Evolutionary conservation across 2,797 vertebrate species (phyloP).

Genomic region (Enteromius mattozi): DNA sequence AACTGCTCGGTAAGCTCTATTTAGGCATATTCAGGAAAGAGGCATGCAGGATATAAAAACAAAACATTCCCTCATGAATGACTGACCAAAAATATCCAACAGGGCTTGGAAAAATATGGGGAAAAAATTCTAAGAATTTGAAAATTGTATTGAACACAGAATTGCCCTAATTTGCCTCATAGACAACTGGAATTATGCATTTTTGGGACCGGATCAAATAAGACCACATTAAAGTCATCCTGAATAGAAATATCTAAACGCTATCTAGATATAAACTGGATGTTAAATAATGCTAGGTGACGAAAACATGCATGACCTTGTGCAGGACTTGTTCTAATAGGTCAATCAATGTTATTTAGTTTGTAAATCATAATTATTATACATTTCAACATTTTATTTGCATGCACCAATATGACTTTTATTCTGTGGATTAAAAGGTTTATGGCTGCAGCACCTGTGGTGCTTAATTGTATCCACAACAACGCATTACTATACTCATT

Average conservation of each 20-base stretch:
- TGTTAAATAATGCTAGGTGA: background rate
- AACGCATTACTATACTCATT: background rate
- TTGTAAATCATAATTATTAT: background rate
- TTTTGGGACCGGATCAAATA: background rate
- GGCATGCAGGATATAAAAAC: background rate
- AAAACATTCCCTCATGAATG: background rate
- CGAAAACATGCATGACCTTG: background rate
- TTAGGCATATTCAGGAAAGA: background rate
- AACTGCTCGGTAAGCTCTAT: background rate
- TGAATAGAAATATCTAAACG: background rate
- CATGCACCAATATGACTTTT: background rate
- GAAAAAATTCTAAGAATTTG: background rate
- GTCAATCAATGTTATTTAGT: background rate
- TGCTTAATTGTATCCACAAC: background rate
- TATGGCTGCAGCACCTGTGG: slow-evolving; percentile 2
- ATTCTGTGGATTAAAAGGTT: background rate
- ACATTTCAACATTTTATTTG: background rate
- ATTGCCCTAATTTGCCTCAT: background rate
- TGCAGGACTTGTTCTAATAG: background rate
- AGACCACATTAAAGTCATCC: background rate
- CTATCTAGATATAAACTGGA: background rate
- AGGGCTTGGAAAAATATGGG: background rate
- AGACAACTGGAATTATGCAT: background rate
- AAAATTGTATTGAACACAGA: background rate
- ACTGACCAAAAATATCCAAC: background rate